Percentiles rank a stretch among this genome's conserved stretches.
phyloP scores from a whole-genome alignment of 1,140 invertebrate genomes.

The Lucilia sericata region DNA sequence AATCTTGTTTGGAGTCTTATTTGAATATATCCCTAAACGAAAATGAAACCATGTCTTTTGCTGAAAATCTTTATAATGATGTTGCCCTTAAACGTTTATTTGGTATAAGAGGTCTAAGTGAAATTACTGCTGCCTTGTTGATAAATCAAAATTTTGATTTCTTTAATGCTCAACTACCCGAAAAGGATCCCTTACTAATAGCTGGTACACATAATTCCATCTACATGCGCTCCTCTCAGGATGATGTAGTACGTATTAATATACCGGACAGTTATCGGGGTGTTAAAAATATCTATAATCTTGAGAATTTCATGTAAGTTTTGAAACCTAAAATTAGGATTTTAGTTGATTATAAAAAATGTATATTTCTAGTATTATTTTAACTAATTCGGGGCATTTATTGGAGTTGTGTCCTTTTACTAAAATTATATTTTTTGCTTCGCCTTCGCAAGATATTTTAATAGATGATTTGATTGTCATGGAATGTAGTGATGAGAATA shows the following conservation, averaged over 20 bases:
- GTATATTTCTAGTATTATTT: constrained; percentile 52
- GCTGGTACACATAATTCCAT: constrained; percentile 50
- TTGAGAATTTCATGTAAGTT: constrained; percentile 61
- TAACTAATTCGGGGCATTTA: constrained; percentile 59
- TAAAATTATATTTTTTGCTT: constrained; percentile 25
- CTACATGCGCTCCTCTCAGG: constrained; percentile 48
- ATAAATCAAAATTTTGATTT: constrained; percentile 46
- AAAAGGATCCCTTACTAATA: constrained; percentile 47
- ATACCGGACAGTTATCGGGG: constrained; percentile 52
- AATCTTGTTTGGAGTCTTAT: constrained; percentile 50
- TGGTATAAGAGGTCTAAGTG: constrained; percentile 48
- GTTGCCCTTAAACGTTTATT: constrained; percentile 53
- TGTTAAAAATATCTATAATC: constrained; percentile 58
- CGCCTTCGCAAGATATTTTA: constrained; percentile 39
- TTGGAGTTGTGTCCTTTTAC: constrained; percentile 64
- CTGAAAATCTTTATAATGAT: constrained; percentile 56
- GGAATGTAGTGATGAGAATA: constrained; percentile 59
- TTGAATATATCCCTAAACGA: not conserved
- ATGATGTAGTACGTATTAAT: constrained; percentile 51
- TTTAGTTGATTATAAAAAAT: not conserved
- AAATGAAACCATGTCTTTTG: constrained; percentile 50
- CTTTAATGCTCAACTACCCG: not conserved
- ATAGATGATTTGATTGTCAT: constrained; percentile 62
- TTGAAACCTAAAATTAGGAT: not conserved
- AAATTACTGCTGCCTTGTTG: constrained; percentile 51